phyloP scores from a whole-genome alignment of 1,140 invertebrate genomes.

The Drosophila kanapiae region DNA sequence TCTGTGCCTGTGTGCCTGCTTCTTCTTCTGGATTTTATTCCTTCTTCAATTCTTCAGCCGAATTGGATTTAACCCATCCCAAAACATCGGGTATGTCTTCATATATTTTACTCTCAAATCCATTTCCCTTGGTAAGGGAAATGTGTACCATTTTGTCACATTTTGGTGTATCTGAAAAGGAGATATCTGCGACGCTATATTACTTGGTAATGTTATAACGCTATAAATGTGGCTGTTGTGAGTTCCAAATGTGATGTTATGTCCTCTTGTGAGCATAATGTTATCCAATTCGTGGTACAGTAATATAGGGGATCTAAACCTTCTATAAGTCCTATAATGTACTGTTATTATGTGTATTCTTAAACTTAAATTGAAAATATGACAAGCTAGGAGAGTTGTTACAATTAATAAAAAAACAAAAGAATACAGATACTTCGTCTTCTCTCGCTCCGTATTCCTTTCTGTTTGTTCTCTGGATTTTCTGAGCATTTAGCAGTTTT shows the following conservation, averaged over 20 bases:
- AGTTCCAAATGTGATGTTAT: neutral
- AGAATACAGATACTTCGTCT: no score
- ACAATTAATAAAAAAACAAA: no score
- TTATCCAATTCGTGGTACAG: no score
- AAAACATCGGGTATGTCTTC: slow-evolving; percentile 54
- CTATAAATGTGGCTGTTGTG: neutral
- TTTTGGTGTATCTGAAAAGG: neutral
- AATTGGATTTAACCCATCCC: slow-evolving; percentile 57
- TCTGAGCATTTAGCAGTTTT: slow-evolving; percentile 51
- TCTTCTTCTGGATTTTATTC: slow-evolving; percentile 21
- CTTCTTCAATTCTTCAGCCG: slow-evolving; percentile 13
- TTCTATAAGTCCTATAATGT: neutral
- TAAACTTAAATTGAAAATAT: no score
- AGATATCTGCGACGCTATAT: neutral
- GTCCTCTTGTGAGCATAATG: no score
- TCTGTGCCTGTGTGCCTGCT: slow-evolving; percentile 35
- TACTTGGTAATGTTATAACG: neutral
- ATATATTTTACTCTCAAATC: no score
- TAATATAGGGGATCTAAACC: neutral
- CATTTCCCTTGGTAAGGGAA: no score
- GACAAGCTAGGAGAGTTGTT: neutral
- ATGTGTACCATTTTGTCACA: no score
- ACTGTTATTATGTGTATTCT: neutral
- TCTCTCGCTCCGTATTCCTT: slow-evolving; percentile 3
- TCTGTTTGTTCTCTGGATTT: slow-evolving; percentile 32